Evolutionary conservation across 2,113 vertebrate species (phyloP).

Genomic region (Malurus elegans): DNA sequence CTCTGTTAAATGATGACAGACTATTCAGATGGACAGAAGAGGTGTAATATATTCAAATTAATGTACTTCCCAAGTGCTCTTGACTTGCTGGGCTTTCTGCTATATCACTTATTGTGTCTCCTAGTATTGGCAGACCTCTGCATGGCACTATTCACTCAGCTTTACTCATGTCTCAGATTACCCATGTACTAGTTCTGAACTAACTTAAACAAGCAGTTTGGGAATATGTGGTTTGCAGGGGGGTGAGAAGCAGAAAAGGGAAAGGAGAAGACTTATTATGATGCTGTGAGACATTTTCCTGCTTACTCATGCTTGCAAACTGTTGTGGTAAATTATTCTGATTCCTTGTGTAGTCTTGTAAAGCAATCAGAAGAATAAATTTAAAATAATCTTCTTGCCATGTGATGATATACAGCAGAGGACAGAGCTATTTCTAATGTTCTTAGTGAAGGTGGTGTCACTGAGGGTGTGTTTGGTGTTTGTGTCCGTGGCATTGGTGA

Average conservation of each 20-base stretch:
- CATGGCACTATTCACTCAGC: slow-evolving; percentile 28
- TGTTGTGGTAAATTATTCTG: not conserved
- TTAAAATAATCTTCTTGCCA: not conserved
- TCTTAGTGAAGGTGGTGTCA: not conserved
- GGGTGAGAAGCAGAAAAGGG: not conserved
- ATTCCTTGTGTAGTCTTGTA: not conserved
- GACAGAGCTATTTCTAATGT: not conserved
- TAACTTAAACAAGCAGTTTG: not conserved
- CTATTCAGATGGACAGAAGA: slow-evolving; percentile 8
- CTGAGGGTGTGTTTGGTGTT: not conserved
- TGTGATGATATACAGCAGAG: not conserved
- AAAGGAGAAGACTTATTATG: not conserved
- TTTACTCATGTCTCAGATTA: slow-evolving; percentile 33
- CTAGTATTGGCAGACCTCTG: slow-evolving; percentile 53
- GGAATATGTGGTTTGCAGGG: slow-evolving; percentile 41
- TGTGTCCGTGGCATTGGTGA: rapidly evolving
- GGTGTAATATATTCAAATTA: slow-evolving; percentile 7
- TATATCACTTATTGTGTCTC: slow-evolving; percentile 49
- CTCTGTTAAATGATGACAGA: not conserved
- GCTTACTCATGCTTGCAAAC: not conserved
- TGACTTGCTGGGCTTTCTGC: slow-evolving; percentile 38
- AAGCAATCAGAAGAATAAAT: not conserved
- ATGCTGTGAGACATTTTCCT: not conserved
- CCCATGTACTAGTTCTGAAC: not conserved
- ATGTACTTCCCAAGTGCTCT: slow-evolving; percentile 16